These are phyloP conservation scores for Andrena trimmerana DNA, from an alignment of 2,888 invertebrate genomes.

Conservation along the genomic window DNA sequence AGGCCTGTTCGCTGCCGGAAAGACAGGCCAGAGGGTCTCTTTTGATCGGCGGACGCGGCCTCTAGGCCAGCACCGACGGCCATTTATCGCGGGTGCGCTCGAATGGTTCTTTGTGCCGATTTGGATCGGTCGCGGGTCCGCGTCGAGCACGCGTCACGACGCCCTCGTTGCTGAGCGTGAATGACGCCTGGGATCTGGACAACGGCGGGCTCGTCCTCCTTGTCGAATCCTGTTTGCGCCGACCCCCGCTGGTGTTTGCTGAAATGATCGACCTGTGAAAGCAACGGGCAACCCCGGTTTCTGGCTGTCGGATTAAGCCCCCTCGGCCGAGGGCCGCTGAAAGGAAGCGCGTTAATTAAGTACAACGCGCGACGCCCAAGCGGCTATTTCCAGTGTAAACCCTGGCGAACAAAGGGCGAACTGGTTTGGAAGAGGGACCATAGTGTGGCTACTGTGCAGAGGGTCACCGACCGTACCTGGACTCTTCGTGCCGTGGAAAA, in stretches of 20 bases:
- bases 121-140: neutral
- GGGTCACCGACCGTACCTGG: constrained; percentile 50
- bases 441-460: constrained; percentile 18
- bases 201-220: constrained; percentile 44
- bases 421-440: constrained; percentile 55
- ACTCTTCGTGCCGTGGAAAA: constrained; percentile 23
- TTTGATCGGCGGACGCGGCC: constrained; percentile 11
- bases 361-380: constrained; percentile 58
- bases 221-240: constrained; percentile 70
- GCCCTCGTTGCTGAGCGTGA: constrained; percentile 3
- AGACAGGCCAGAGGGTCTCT: constrained; percentile 16
- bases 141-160: constrained; percentile 15
- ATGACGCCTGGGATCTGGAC: constrained; percentile 6
- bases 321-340: constrained; percentile 54
- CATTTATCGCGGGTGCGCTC: constrained; percentile 17
- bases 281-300: constrained; percentile 54
- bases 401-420: constrained; percentile 65
- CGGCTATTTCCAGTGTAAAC: constrained; percentile 65
- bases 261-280: constrained; percentile 72
- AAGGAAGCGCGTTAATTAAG: constrained; percentile 76
- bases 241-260: constrained; percentile 67
- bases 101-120: constrained; percentile 43
- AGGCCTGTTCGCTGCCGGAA: constrained; percentile 3
- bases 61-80: neutral
- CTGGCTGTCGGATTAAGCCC: constrained; percentile 63